Evolutionary conservation across 2,888 invertebrate species (phyloP), one percentile per base, ranked within the genome.

Genomic region (Bruchidius siliquastri): DNA sequence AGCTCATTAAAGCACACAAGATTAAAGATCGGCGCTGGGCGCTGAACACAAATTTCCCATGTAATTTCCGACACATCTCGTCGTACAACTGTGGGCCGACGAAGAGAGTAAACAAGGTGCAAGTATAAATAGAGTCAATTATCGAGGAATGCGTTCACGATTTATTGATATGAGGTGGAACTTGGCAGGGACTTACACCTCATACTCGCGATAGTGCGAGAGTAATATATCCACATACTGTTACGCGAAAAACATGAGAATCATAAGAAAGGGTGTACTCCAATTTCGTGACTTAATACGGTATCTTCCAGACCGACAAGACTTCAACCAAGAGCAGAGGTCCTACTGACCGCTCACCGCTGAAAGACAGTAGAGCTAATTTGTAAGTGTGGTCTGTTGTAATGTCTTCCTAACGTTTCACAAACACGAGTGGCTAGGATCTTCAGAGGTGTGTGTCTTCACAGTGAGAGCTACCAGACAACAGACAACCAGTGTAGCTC

Each of bases 61-160:
- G 76, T 76, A 77, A 79, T 79, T 77, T 77, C 76, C 72, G 75
- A 72, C 69, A 73, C 72, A 72, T 72, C 72, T 32, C 72, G 71
- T 68, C 70, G 69, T 21, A 21, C 26, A 21, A 75, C 73, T 49
- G 49, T 49, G 49, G 49, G 49, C 49, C 49, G 49, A 8, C 26
- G 26, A 26, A 26, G 26, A 49, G 49, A 49, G 73, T 71, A 78
- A 78, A 77, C 77, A 77, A 78, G 76, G 77, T 77, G 77, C 74
- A 79, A 75, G 71, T 77, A 80, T 80, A 80, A 80, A 80, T 79
- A 80, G 79, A 77, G 79, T 80, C 80, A 79, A 80, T 80, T 80
- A 80, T 78, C 74, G 71, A 67, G 79, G 79, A 79, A 80, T 80
- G 78, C 77, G 72, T 76, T 75, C 72, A 74, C 75, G 78, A 80